These are phyloP conservation scores for Coregonus suidteri DNA, from an alignment of 2,797 vertebrate species.

Conservation along the genomic window DNA sequence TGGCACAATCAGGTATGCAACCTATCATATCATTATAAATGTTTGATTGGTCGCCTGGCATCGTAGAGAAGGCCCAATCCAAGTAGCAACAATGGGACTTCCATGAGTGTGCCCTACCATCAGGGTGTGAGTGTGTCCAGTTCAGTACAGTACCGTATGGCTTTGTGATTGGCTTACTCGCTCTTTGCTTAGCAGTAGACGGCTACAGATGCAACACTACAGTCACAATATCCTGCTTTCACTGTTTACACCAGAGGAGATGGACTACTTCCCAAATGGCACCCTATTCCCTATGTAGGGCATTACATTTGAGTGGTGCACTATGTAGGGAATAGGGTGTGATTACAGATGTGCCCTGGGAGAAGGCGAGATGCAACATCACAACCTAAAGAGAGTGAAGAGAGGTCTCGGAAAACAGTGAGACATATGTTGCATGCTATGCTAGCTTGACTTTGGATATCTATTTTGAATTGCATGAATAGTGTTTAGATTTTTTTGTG, in stretches of 20 bases:
- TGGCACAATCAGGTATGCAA: conserved; percentile 79
- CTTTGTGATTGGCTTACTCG: conserved; percentile 52
- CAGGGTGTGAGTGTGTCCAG: conserved; percentile 24
- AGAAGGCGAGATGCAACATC: conserved; percentile 40
- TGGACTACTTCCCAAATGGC: neutral
- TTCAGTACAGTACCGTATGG: conserved; percentile 32
- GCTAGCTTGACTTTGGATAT: conserved; percentile 76
- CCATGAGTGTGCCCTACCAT: conserved; percentile 61
- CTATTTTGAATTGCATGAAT: conserved; percentile 87
- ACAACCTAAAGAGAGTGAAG: conserved; percentile 41
- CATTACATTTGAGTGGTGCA: neutral
- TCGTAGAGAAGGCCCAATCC: conserved; percentile 60
- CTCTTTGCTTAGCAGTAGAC: conserved; percentile 39
- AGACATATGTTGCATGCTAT: conserved; percentile 77
- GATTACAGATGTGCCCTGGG: neutral
- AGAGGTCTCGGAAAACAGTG: conserved; percentile 64
- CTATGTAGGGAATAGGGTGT: neutral
- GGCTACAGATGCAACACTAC: conserved; percentile 50
- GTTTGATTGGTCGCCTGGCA: conserved; percentile 55
- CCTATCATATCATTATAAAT: conserved; percentile 38
- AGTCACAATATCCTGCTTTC: conserved; percentile 49
- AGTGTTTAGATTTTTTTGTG: conserved; percentile 76
- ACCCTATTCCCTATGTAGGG: neutral
- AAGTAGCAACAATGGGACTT: conserved; percentile 76
- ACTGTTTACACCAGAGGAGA: conserved; percentile 50